Percentiles rank a stretch among this genome's conserved stretches.
phyloP scores from a whole-genome alignment of 2,888 invertebrate genomes.

The Tridacna gigas region DNA sequence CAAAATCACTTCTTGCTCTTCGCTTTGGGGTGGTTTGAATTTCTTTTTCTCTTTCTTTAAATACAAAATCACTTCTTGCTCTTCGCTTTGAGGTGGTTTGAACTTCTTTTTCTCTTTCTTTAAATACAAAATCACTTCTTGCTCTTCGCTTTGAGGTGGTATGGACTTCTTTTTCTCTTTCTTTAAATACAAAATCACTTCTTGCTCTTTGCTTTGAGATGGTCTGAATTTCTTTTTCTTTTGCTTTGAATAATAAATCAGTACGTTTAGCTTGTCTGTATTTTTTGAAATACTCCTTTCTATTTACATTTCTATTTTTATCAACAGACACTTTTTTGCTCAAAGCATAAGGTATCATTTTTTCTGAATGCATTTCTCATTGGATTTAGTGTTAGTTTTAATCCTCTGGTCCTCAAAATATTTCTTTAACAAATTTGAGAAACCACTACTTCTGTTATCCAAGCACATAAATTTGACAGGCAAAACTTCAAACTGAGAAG shows the following conservation, averaged over 20 bases:
- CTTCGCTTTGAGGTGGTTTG: neutral
- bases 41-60: neutral
- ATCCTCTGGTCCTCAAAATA: no score
- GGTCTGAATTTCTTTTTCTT: neutral
- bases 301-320: neutral
- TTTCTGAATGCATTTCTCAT: no score
- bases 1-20: neutral
- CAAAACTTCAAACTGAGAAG: constrained; percentile 30
- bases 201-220: neutral
- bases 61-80: neutral
- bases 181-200: neutral
- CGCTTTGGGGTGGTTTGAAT: neutral
- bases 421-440: no score
- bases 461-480: constrained; percentile 18
- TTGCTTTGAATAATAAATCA: neutral
- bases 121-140: neutral
- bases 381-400: no score
- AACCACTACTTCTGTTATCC: no score
- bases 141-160: neutral
- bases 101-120: neutral
- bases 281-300: neutral
- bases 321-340: neutral
- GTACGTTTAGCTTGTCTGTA: neutral
- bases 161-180: neutral
- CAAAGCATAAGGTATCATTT: no score